Conservation (phyloP, 2,797 vertebrate species). For the Anguilla marmorata region DNA sequence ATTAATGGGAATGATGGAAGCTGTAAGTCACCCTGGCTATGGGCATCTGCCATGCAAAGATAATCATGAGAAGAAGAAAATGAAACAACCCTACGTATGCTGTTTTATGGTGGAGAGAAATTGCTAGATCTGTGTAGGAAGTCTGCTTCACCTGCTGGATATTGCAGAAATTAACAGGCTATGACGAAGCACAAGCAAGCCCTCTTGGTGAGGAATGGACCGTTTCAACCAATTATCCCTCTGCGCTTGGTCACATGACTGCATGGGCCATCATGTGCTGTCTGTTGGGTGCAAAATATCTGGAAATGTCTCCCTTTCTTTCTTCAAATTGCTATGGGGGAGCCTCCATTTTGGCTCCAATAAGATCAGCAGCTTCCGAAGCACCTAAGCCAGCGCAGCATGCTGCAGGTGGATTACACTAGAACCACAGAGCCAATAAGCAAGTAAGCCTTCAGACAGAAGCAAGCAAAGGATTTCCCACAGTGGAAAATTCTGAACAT, state of each 20-base stretch:
- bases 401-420: background rate
- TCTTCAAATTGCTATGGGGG: background rate
- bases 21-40: background rate
- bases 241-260: background rate
- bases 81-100: background rate
- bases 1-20: background rate
- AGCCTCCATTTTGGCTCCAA: conserved; percentile 17
- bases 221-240: background rate
- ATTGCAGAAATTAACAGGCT: background rate
- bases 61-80: background rate
- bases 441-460: background rate
- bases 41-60: background rate
- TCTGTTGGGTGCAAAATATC: conserved; percentile 36
- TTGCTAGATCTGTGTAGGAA: background rate
- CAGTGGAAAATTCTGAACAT: background rate
- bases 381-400: background rate
- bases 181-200: background rate
- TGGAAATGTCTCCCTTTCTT: conserved; percentile 21
- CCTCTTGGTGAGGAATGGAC: background rate
- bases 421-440: background rate
- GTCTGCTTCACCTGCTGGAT: conserved; percentile 2
- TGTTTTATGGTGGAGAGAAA: background rate
- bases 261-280: conserved; percentile 18
- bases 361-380: background rate
- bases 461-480: background rate